A percentile compares a stretch with the other conserved stretches of the same genome.
These are phyloP conservation scores for Acrocephalus arundinaceus DNA, from an alignment of 2,113 vertebrate genomes.

Conservation along the genomic window DNA sequence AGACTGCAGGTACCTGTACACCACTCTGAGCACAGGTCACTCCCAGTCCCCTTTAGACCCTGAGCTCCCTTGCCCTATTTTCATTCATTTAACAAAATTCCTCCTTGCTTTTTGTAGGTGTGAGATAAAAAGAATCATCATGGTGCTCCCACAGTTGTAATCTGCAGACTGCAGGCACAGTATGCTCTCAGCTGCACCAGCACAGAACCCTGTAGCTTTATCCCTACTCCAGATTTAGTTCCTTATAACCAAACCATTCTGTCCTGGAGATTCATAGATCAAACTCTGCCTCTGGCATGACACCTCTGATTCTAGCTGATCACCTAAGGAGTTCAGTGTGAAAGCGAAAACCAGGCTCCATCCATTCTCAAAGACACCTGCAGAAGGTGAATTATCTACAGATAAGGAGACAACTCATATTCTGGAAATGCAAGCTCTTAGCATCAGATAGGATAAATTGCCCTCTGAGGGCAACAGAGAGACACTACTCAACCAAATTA, in stretches of 20 bases:
- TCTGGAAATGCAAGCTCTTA: neutral
- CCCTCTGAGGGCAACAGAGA: constrained; percentile 20
- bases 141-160: neutral
- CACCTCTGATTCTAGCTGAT: neutral
- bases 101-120: neutral
- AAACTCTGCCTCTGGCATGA: neutral
- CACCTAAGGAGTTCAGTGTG: neutral
- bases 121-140: neutral
- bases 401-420: neutral
- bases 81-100: neutral
- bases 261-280: neutral
- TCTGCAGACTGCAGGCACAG: neutral
- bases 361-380: neutral
- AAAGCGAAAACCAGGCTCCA: neutral
- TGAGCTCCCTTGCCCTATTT: neutral
- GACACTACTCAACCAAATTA: constrained; percentile 45
- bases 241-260: neutral
- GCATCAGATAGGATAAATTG: constrained; percentile 1
- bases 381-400: neutral
- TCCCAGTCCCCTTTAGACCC: neutral
- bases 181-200: neutral
- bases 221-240: neutral
- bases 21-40: neutral
- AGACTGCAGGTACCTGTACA: neutral
- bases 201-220: neutral